phyloP scores from a whole-genome alignment of 2,888 invertebrate genomes.

The Scaeva pyrastri region DNA sequence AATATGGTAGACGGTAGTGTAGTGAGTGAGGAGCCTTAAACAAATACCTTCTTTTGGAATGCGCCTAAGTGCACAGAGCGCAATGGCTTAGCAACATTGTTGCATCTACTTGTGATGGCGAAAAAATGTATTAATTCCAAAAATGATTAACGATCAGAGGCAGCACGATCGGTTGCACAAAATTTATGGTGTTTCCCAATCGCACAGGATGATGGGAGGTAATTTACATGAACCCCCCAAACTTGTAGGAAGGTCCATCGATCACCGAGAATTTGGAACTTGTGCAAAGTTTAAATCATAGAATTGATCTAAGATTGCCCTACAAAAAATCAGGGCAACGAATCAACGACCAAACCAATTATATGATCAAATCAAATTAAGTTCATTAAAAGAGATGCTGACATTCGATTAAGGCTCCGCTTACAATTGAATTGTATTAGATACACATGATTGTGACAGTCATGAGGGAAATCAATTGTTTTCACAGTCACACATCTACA shows the following conservation, averaged over 20 bases:
- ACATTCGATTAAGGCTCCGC: not conserved
- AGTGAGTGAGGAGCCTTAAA: slow-evolving; percentile 32
- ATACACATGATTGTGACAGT: slow-evolving; percentile 4
- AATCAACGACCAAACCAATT: not conserved
- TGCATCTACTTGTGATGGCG: slow-evolving; percentile 36
- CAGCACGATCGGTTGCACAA: slow-evolving; percentile 64
- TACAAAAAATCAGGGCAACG: slow-evolving; percentile 11
- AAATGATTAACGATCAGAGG: slow-evolving; percentile 66
- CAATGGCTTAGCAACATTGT: slow-evolving; percentile 49
- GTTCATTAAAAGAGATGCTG: not conserved
- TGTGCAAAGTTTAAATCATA: not conserved
- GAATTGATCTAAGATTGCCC: not conserved
- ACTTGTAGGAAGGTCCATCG: not conserved
- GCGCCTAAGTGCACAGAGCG: not conserved
- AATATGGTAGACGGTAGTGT: slow-evolving; percentile 9
- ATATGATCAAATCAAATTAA: slow-evolving; percentile 7
- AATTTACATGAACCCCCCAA: slow-evolving; percentile 14
- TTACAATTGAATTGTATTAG: slow-evolving; percentile 8
- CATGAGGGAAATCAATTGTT: slow-evolving; percentile 26
- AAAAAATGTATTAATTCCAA: slow-evolving; percentile 5
- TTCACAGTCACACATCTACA: slow-evolving; percentile 18
- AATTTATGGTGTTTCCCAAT: slow-evolving; percentile 41
- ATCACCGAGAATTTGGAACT: not conserved
- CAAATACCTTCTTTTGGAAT: slow-evolving; percentile 12
- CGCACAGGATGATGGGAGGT: slow-evolving; percentile 19